phyloP scores from a whole-genome alignment of 2,113 vertebrate genomes.

The Apus apus region DNA sequence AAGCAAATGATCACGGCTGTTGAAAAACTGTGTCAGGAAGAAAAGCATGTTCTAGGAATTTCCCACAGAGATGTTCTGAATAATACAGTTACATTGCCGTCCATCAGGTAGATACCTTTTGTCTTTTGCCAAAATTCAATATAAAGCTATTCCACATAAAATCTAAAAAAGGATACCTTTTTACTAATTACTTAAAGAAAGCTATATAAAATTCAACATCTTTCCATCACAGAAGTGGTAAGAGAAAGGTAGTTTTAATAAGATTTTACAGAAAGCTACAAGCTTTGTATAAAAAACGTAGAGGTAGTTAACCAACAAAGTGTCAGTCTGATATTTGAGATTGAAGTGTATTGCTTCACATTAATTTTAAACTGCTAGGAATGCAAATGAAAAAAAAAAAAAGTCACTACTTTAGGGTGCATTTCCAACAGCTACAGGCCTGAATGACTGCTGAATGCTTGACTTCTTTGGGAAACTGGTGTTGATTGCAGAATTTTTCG shows the following conservation, averaged over 20 bases:
- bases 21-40: slow-evolving; percentile 27
- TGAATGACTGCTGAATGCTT: background rate
- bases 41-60: slow-evolving; percentile 17
- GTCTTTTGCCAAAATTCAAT: background rate
- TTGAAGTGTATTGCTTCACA: background rate
- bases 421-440: background rate
- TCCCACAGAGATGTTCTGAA: slow-evolving; percentile 15
- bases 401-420: background rate
- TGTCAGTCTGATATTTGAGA: background rate
- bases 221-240: background rate
- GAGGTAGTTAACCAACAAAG: background rate
- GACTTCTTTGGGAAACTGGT: background rate
- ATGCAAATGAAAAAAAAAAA: background rate
- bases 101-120: background rate
- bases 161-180: background rate
- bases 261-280: background rate
- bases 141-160: background rate
- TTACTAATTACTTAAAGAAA: background rate
- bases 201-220: background rate
- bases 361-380: background rate
- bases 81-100: background rate
- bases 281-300: background rate
- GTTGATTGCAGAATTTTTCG: background rate
- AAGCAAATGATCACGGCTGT: background rate
- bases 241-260: background rate